Base-by-base conservation (phyloP, 2,797 vertebrate species). In the Rhodeus uyekii region DNA sequence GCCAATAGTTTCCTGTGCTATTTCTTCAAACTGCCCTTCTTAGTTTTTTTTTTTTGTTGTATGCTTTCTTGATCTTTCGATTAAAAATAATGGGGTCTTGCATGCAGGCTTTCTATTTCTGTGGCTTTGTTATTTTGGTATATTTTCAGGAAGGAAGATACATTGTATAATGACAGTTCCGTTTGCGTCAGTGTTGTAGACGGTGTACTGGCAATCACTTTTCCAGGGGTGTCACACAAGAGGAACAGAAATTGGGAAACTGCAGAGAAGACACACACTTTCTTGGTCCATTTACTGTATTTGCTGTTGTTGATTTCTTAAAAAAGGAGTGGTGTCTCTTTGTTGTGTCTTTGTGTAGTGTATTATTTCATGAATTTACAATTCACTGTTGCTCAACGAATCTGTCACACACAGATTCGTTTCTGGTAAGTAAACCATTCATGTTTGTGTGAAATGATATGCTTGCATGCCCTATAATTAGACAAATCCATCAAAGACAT, bases 61-160 rank as follows among this genome's bases (percentile, higher is more conserved):
- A 18, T 58, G 34, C 60, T 65, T 75, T 46, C 39, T 68, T n/a
- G 24, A 65, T 77, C 32, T 55, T 61, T 16, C 13, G 6, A 38
- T 44, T 50, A 29, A 74, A 22, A 75, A 71, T 72, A 50, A 65
- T 22, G 18, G 44, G 34, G 74, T 75, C 78, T 79, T 34, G 80
- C 22, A 64, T 34, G 80, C 22, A 64, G 39, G 9, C n/a, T 67
- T 82, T 83, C 83, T 85, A 82, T 86, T 80, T 88, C 81, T 38
- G 73, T 48, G 53, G 22, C 87, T 88, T 84, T 86, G 90, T 88
- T 84, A 89, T 91, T 90, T 89, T 88, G 86, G 87, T 86, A 90
- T 88, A 87, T 87, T 91, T 92, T 91, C 89, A 86, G 91, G 91
- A 93, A 92, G 91, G 89, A 92, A 85, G 87, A 86, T 85, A 86